A percentile compares a stretch with the other conserved stretches of the same genome.
Conservation (phyloP, 2,797 vertebrate genomes). For the Hydrophis major region DNA sequence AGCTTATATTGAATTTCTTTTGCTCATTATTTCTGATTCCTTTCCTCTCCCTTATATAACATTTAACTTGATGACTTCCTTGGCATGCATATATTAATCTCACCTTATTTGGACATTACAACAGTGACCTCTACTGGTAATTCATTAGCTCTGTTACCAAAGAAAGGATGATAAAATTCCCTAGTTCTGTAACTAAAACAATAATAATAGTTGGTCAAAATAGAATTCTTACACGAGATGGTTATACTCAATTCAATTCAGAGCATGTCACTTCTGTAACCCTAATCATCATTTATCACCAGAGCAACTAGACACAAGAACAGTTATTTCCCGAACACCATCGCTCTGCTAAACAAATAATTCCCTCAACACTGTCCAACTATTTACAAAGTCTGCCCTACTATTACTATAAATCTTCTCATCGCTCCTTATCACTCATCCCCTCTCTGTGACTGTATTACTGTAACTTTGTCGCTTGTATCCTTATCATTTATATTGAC, state of each 20-base stretch:
- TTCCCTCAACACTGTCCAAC: too few relatives aligned
- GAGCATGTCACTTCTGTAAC: not conserved
- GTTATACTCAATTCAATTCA: not conserved
- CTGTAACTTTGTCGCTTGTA: too few relatives aligned
- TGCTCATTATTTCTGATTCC: not conserved
- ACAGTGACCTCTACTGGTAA: slow-evolving; percentile 78
- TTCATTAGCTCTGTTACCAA: slow-evolving; percentile 34
- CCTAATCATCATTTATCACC: not conserved
- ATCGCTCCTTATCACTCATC: too few relatives aligned
- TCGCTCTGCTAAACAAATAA: too few relatives aligned
- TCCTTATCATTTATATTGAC: too few relatives aligned
- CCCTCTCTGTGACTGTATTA: too few relatives aligned
- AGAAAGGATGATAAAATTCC: not conserved
- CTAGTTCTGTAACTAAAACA: not conserved
- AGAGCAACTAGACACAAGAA: too few relatives aligned
- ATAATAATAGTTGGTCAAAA: not conserved
- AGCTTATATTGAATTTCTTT: not conserved
- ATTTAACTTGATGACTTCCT: not conserved
- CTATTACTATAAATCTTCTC: too few relatives aligned
- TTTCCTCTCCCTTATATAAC: not conserved
- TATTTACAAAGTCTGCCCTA: too few relatives aligned
- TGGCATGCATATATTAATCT: not conserved
- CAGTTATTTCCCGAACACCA: too few relatives aligned
- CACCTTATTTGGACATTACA: slow-evolving; percentile 37
- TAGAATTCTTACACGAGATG: not conserved